phyloP scores from a whole-genome alignment of 2,113 vertebrate genomes.

The Megalops atlanticus region DNA sequence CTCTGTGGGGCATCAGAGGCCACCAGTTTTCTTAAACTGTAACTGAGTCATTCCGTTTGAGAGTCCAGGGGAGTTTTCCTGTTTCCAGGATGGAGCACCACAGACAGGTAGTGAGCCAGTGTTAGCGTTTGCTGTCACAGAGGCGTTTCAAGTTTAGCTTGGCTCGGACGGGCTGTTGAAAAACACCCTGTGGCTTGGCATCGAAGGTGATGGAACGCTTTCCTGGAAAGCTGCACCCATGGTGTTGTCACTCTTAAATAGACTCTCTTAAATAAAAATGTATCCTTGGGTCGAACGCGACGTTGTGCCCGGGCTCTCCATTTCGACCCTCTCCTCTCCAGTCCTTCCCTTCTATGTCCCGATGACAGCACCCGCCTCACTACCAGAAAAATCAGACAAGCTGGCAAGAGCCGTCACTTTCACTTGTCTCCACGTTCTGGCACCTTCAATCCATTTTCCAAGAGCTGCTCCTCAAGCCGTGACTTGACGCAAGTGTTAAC shows the following conservation, averaged over 20 bases:
- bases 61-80: too few species aligned
- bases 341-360: neutral
- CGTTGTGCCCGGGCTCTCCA: neutral
- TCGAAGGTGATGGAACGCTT: neutral
- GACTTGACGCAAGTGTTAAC: neutral
- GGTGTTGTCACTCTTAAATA: neutral
- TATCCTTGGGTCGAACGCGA: neutral
- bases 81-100: neutral
- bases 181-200: neutral
- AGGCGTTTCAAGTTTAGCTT: too few species aligned
- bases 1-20: too few species aligned
- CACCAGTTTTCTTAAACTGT: neutral
- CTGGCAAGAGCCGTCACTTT: neutral
- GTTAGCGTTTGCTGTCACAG: neutral
- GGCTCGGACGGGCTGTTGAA: neutral
- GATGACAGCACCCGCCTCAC: neutral
- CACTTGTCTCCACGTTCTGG: neutral
- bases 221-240: neutral
- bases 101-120: neutral
- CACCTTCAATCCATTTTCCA: neutral
- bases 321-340: neutral
- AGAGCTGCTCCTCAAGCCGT: neutral
- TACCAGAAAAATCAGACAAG: neutral
- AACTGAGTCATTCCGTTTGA: neutral
- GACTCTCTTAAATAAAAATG: neutral